A percentile compares a stretch with the other conserved stretches of the same genome.
Conservation (phyloP, 2,888 invertebrate species). For the Zeuzera pyrina region DNA sequence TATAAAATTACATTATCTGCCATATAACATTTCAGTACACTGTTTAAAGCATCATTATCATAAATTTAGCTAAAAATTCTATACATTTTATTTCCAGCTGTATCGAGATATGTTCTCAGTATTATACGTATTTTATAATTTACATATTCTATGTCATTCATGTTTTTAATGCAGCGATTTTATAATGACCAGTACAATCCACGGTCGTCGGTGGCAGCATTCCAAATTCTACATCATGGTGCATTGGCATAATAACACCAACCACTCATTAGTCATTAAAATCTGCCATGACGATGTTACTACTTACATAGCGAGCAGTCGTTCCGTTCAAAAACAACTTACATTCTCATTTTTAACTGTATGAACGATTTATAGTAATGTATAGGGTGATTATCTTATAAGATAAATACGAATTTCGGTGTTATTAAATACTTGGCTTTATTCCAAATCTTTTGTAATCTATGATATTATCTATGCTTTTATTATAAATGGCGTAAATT, state of each 20-base stretch:
- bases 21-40: conserved; percentile 2
- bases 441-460: too few relatives aligned
- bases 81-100: neutral
- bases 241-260: conserved; percentile 16
- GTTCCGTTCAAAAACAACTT: too few relatives aligned
- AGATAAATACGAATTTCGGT: too few relatives aligned
- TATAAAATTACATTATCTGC: conserved; percentile 10
- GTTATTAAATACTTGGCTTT: too few relatives aligned
- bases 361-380: too few relatives aligned
- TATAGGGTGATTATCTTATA: too few relatives aligned
- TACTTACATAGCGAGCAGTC: conserved; percentile 12
- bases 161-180: conserved; percentile 22
- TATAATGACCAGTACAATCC: conserved; percentile 36
- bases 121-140: conserved; percentile 2
- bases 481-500: too few relatives aligned
- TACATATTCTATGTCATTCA: conserved; percentile 12
- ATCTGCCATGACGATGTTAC: conserved; percentile 12
- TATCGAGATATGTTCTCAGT: neutral
- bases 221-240: conserved; percentile 36
- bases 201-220: conserved; percentile 42
- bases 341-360: too few relatives aligned
- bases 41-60: conserved; percentile 1
- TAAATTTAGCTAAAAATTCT: too few relatives aligned
- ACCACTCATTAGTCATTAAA: conserved; percentile 33
- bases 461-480: too few relatives aligned